These are phyloP conservation scores for Tromatobia lineatoria DNA, from an alignment of 2,888 invertebrate genomes.

Conservation along the genomic window DNA sequence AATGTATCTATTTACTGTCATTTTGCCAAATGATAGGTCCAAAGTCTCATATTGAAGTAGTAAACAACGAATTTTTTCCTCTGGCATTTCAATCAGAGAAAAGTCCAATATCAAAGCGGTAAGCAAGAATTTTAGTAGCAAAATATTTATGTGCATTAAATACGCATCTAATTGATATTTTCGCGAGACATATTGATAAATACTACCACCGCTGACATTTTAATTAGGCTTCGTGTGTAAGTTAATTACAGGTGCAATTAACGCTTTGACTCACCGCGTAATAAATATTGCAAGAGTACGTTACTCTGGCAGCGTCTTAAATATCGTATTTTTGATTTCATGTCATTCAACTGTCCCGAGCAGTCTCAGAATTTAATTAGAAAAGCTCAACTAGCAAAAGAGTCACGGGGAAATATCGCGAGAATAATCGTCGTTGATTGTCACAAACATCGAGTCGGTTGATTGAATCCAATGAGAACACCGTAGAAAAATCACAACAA, in stretches of 20 bases:
- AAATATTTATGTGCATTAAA: neutral
- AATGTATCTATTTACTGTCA: neutral
- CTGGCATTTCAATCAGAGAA: too few relatives aligned
- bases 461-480: neutral
- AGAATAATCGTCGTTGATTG: neutral
- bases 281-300: neutral
- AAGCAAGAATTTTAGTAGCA: neutral
- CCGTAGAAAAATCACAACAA: neutral
- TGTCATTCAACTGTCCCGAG: neutral
- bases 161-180: neutral
- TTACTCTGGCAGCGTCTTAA: neutral
- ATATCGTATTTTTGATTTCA: slow-evolving; percentile 9
- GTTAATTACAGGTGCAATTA: slow-evolving; percentile 17
- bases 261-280: neutral
- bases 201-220: neutral
- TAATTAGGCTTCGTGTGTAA: slow-evolving; percentile 1
- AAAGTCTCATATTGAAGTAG: neutral
- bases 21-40: neutral
- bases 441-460: neutral
- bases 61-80: too few relatives aligned
- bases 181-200: neutral
- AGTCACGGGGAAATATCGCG: neutral
- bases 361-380: neutral
- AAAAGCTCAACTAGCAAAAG: neutral
- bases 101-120: neutral